Base-by-base conservation (phyloP, 2,113 vertebrate species). In the Dicrurus megarhynchus region DNA sequence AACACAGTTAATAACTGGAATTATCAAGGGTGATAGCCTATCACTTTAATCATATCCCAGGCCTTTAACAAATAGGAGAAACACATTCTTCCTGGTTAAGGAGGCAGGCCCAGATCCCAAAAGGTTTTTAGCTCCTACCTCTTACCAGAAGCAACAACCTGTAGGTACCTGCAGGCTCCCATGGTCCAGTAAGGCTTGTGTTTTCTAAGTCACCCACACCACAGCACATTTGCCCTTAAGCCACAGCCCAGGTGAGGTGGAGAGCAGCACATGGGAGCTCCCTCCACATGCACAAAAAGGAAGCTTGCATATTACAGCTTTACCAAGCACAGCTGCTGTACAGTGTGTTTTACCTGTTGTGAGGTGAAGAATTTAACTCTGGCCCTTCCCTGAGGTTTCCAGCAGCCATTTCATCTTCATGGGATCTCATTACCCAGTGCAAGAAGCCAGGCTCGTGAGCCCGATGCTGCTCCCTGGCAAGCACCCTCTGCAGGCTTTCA, bases 261-360 rank as follows among this genome's bases (percentile, higher is more conserved):
- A 95, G 49, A 90, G 61, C 33, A 50, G 84, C 77, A 67, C 61
- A 53, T 27, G 5, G 30, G 39, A 74, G 46, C 47, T 81, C 90
- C 78, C 50, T 35, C 47, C 60, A 60, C 61, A 59, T 7, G 16
- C 21, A 49, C 35, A 87, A 41, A 44, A 83, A 68, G 41, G 20
- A 80, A 57, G 50, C 47, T 86, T 73, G 67, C 33, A 63, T 71
- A 69, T 75, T 75, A 93, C 83, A 84, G 81, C 81, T 61, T 84
- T 92, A 81, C 88, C 85, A 39, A 37, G 32, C 52, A 13, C 5
- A 69, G 44, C 37, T 35, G 59, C 46, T 63, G 17, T 24, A 52
- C 70, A 64, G 83, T 35, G 23, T 77, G 81, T 87, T 41, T 16
- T 16, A 86, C 52, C 63, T 78, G 13, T 35, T 83, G 57, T 1